phyloP scores from a whole-genome alignment of 2,888 invertebrate genomes.

The Nomada flava region DNA sequence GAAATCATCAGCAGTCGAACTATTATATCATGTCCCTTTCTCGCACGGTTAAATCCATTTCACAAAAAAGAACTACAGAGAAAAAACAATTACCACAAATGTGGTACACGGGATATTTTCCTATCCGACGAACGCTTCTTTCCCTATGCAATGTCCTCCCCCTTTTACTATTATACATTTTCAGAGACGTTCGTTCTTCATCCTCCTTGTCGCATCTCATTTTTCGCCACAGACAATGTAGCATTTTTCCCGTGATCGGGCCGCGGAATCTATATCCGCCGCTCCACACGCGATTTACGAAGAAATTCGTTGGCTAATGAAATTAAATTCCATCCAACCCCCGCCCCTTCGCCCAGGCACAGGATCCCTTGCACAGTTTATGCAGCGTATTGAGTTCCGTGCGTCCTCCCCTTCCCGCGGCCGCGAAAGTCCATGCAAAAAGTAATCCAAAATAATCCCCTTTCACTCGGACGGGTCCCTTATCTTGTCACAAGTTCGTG shows the following conservation, averaged over 20 bases:
- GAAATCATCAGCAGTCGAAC: slow-evolving; percentile 17
- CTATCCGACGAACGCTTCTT: neutral
- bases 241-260: slow-evolving; percentile 57
- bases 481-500: slow-evolving; percentile 57
- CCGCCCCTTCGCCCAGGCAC: slow-evolving; percentile 22
- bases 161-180: neutral
- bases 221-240: slow-evolving; percentile 29
- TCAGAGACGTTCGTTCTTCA: neutral
- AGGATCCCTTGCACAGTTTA: slow-evolving; percentile 56
- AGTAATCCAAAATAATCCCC: slow-evolving; percentile 76
- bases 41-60: neutral
- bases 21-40: neutral
- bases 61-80: too few relatives aligned
- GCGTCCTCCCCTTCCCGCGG: slow-evolving; percentile 27
- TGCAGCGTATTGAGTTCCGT: slow-evolving; percentile 73
- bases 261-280: slow-evolving; percentile 55
- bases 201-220: slow-evolving; percentile 15
- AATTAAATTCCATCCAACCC: slow-evolving; percentile 73
- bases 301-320: slow-evolving; percentile 77
- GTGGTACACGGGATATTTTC: neutral
- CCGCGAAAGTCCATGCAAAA: slow-evolving; percentile 63
- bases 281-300: slow-evolving; percentile 73
- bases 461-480: slow-evolving; percentile 53
- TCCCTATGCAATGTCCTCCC: neutral
- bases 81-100: too few relatives aligned